Evolutionary conservation across 1,140 invertebrate genomes (phyloP), one percentile per base, ranked within the genome.

Genomic region (Pissodes strobi): DNA sequence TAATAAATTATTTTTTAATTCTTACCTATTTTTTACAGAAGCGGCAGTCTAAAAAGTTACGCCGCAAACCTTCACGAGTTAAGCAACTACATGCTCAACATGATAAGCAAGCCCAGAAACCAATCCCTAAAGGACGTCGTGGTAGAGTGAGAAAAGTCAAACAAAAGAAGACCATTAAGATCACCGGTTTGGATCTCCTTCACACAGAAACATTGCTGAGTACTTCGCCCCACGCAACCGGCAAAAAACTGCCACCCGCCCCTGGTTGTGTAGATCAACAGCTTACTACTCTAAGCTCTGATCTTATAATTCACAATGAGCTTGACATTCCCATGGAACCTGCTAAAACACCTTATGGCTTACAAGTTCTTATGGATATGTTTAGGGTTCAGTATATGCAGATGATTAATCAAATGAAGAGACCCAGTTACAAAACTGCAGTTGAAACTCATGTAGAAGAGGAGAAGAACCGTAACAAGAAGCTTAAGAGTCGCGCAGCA

Each of bases 191-290:
- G 51, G 94, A 96, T 80, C 80, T 95, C 64, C 79, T 97, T 59
- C 94, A 97, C 76, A 93, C 87, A 71, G 90, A 95, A 78, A 97
- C 94, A 15, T 79, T 97, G 46, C 83, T 94, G 2, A 95, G 92
- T 71, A 96, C 93, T 0, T 84, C 86, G 4, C 84, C 85, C 10
- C 85, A 87, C 79, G 83, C 84, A 6, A 75, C 81, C 27, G 84
- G 86, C 2, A 88, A 89, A 69, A 89, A 89, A 71, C 77, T 86
- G 66, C 89, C 89, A 13, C 90, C 92, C 13, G 91, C 92, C 13
- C 92, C 91, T 12, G 93, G 93, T 38, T 94, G 91, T 72, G 89
- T 95, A 38, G 92, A 94, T 76, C 92, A 95, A 77, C 92, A 93
- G 69, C 79, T 95, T 37, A 92, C 91, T 8, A 86, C 88, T 13